Evolutionary conservation across 2,888 invertebrate species (phyloP), one percentile per base, ranked within the genome.

Genomic region (Amblyteles armatorius): DNA sequence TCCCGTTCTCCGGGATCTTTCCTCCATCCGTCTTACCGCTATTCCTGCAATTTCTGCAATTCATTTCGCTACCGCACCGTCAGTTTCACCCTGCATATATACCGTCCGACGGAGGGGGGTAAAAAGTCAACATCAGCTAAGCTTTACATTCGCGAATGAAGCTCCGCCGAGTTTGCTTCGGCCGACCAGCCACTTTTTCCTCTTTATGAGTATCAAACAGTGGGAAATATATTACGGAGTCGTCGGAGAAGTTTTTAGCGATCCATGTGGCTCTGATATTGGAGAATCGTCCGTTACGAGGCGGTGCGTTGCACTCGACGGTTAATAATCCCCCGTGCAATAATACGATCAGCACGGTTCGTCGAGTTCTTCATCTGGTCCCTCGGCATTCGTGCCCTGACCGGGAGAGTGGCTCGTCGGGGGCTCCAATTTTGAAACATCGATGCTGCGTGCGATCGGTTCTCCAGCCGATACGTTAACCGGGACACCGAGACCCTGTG

Each of bases 381-480:
- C 55, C 55, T 48, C 29, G 55, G 52, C 57, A 67, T 77, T 36
- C 13, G 60, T 29, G 72, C 65, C 40, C 9, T 55, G 40, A 67
- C 40, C 26, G 22, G 22, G 50, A 65, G 13, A 50, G 69, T 44
- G 50, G 60, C 22, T 22, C 63, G n/a, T 78, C 60, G 55, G 36
- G 65, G 65, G n/a, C 26, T 44, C 69, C 22, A 36, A 33, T 65
- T n/a, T 69, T 55, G 52, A 22, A 77, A 71, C 77, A 82, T 82
- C 77, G 69, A 82, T 82, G 55, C 63, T 33, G 65, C 44, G 33
- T 68, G 22, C 71, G 57, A 81, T 81, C 67, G 71, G 33, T 44
- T 44, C 52, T 13, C 22, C 57, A 13, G 1, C 16, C 44, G 57
- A 9, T 26, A 57, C 3, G 26, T 13, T 57, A 57, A 26, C 13